These are phyloP conservation scores for Caenorhabditis auriculariae DNA, from an alignment of 2,888 invertebrate genomes.

Conservation along the genomic window DNA sequence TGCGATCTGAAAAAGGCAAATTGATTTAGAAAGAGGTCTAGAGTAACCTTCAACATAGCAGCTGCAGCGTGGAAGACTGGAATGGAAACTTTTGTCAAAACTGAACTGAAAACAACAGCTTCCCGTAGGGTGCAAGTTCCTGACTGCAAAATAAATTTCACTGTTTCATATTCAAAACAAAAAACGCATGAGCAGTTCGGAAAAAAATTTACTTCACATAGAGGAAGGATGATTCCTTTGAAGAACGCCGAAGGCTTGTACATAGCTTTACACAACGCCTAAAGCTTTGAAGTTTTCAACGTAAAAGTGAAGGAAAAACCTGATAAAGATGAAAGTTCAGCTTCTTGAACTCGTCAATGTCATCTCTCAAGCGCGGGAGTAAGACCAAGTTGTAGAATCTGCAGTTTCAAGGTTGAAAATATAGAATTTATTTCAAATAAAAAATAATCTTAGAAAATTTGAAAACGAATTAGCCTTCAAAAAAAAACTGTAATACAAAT, in stretches of 20 bases:
- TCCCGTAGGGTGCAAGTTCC: conserved; percentile 92
- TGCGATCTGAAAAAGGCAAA: conserved; percentile 77
- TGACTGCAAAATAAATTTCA: conserved; percentile 69
- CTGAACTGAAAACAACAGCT: conserved; percentile 90
- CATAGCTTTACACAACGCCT: conserved; percentile 83
- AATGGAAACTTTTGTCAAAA: conserved; percentile 85
- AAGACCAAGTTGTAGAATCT: conserved; percentile 86
- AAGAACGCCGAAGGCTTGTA: conserved; percentile 97
- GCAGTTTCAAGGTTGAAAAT: conserved; percentile 19
- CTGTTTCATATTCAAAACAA: neutral
- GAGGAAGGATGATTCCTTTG: conserved; percentile 78
- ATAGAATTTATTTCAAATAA: too few relatives aligned
- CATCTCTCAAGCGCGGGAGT: conserved; percentile 85
- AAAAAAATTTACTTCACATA: conserved; percentile 66
- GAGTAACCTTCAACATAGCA: conserved; percentile 73
- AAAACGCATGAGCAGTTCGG: neutral
- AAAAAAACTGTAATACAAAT: too few relatives aligned
- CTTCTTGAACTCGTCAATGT: conserved; percentile 89
- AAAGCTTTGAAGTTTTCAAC: conserved; percentile 7
- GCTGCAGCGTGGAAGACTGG: conserved; percentile 93
- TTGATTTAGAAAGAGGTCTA: neutral
- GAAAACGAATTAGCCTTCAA: neutral
- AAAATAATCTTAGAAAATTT: conserved; percentile 56
- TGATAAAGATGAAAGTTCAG: conserved; percentile 95
- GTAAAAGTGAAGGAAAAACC: conserved; percentile 57